Percentiles rank a stretch among this genome's conserved stretches.
Conservation (phyloP, 1,140 invertebrate species). For the Gonatopus flavifemur region DNA sequence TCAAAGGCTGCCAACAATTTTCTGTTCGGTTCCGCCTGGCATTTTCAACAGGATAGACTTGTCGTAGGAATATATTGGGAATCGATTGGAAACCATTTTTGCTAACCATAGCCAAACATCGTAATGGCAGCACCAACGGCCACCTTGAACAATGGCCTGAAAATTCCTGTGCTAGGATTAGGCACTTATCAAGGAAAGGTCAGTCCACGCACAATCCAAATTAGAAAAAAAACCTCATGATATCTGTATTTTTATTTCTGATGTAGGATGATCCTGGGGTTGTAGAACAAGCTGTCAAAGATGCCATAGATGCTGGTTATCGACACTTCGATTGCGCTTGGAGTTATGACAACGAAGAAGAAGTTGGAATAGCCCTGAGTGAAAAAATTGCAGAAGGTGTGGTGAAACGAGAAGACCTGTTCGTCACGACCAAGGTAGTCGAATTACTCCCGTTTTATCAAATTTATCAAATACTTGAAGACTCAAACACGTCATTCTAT, state of each 20-base stretch:
- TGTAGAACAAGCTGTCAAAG: slow-evolving; percentile 53
- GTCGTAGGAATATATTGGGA: no score
- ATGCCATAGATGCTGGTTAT: slow-evolving; percentile 65
- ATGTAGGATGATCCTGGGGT: slow-evolving; percentile 37
- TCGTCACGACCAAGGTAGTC: slow-evolving; percentile 63
- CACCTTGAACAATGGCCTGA: slow-evolving; percentile 63
- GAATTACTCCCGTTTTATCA: background rate
- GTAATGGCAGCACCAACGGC: slow-evolving; percentile 54
- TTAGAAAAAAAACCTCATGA: no score
- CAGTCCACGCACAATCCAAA: slow-evolving; percentile 8
- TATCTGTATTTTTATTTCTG: slow-evolving; percentile 2
- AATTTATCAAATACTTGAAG: background rate
- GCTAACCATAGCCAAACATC: no score
- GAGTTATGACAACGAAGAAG: slow-evolving; percentile 76
- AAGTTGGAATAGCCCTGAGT: slow-evolving; percentile 77
- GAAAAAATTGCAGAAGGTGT: slow-evolving; percentile 72
- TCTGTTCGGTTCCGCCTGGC: no score
- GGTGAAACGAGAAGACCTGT: slow-evolving; percentile 72
- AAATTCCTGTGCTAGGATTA: slow-evolving; percentile 70
- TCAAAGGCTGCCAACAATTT: no score
- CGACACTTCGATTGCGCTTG: slow-evolving; percentile 71
- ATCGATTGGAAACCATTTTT: no score
- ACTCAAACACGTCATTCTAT: background rate
- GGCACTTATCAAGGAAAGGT: slow-evolving; percentile 68
- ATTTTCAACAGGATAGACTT: no score